Evolutionary conservation across 2,888 invertebrate genomes (phyloP), one percentile per base, ranked within the genome.

Genomic region (Aphrophora alni): DNA sequence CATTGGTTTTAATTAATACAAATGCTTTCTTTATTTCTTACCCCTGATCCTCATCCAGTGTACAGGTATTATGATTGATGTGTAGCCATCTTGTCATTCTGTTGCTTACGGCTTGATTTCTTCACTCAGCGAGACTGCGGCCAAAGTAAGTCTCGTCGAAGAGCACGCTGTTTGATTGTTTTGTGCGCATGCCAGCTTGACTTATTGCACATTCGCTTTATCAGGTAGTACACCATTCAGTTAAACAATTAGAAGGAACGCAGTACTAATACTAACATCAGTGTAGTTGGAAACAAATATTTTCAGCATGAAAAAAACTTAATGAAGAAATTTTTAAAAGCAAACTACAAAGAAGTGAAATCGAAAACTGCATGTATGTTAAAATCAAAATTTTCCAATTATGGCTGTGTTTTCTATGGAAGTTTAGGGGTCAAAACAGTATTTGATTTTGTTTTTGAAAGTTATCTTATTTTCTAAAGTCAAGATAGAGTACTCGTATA

Each of bases 1-100:
- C 78, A 81, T 81, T 83, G 83, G 81, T 84, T 84, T 84, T 82
- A 84, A 84, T 84, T 84, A 84, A 84, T 84, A 59, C 83, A 82
- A 83, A 82, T 82, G 84, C 84, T 84, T 84, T 84, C 78, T 84
- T 84, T 84, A 84, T 84, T 84, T 84, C 82, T 80, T 44, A 75
- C 82, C 82, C 81, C 81, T 82, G 76, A 72, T 74, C 76, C 82
- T 83, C 78, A 78, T 81, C 80, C 84, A 82, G 82, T 84, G 84
- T 84, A 84, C 84, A 84, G 81, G 81, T 77, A 68, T 77, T 59
- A 77, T 77, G 70, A 77, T 81, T 81, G 78, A 75, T 81, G 81
- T 81, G 81, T 81, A 81, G 81, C 75, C 78, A 81, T 80, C 80
- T 82, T 82, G 79, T 82, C 77, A 80, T 82, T 82, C 80, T 82